These are phyloP conservation scores for Macaca fascicularis DNA, from an alignment of 2,113 vertebrate species.

Conservation along the genomic window DNA sequence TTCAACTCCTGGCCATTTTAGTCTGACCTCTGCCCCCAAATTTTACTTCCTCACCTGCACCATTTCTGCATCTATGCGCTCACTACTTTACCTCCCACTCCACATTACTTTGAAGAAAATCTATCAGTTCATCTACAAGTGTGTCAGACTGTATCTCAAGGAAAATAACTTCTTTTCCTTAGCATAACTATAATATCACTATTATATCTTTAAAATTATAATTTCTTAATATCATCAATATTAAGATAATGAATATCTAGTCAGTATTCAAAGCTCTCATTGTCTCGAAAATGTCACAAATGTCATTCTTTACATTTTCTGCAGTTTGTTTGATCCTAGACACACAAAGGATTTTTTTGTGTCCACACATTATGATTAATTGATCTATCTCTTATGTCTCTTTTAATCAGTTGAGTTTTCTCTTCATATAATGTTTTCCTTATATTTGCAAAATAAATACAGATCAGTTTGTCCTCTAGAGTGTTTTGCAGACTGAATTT, in stretches of 20 bases:
- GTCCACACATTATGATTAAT: not conserved
- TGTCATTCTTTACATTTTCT: not conserved
- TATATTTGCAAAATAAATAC: not conserved
- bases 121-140: not conserved
- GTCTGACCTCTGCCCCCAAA: too few species aligned
- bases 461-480: not conserved
- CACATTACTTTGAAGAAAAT: not conserved
- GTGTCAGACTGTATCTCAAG: not conserved
- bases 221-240: not conserved
- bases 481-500: not conserved
- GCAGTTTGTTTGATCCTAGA: not conserved
- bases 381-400: not conserved
- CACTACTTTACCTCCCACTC: accelerated
- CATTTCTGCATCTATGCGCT: not conserved
- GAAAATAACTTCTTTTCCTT: not conserved
- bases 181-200: not conserved
- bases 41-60: not conserved
- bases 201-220: not conserved
- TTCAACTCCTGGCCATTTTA: not conserved
- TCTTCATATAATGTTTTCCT: not conserved
- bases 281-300: not conserved
- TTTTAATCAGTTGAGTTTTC: not conserved
- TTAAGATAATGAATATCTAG: not conserved
- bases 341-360: not conserved
- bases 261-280: not conserved